Conservation (phyloP, 2,113 vertebrate species). For the Oncorhynchus kisutch region DNA sequence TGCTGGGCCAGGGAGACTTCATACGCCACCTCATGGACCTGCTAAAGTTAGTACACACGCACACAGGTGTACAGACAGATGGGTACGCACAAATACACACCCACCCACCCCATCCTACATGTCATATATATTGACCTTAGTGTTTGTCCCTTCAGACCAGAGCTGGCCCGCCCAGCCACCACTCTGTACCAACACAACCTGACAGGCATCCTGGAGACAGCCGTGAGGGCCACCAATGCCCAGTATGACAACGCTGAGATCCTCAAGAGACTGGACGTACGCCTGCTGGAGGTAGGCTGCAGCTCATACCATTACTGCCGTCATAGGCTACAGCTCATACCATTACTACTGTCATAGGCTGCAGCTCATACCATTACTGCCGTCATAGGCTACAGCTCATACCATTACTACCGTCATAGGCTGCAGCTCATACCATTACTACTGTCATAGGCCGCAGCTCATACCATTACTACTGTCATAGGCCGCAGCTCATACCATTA, state of each 20-base stretch:
- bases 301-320: not conserved
- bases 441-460: too few species aligned
- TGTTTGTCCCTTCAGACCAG: constrained; percentile 75
- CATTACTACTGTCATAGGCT: too few species aligned
- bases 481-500: too few species aligned
- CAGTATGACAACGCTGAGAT: constrained; percentile 97
- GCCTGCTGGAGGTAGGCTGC: constrained; percentile 86
- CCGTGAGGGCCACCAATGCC: constrained; percentile 93
- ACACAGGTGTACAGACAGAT: too few species aligned
- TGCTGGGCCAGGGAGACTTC: constrained; percentile 97
- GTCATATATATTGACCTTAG: not conserved
- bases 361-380: too few species aligned
- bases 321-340: too few species aligned
- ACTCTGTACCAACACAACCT: constrained; percentile 98
- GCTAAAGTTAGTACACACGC: constrained; percentile 83
- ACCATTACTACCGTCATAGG: too few species aligned
- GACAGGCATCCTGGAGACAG: constrained; percentile 94
- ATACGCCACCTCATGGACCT: constrained; percentile 98
- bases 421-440: too few species aligned
- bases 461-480: too few species aligned
- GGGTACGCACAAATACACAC: not conserved
- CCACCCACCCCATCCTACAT: not conserved
- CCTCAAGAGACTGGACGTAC: constrained; percentile 90
- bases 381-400: too few species aligned
- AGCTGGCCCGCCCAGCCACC: constrained; percentile 90